phyloP scores from a whole-genome alignment of 2,888 invertebrate species.

The Torymus texanus region DNA sequence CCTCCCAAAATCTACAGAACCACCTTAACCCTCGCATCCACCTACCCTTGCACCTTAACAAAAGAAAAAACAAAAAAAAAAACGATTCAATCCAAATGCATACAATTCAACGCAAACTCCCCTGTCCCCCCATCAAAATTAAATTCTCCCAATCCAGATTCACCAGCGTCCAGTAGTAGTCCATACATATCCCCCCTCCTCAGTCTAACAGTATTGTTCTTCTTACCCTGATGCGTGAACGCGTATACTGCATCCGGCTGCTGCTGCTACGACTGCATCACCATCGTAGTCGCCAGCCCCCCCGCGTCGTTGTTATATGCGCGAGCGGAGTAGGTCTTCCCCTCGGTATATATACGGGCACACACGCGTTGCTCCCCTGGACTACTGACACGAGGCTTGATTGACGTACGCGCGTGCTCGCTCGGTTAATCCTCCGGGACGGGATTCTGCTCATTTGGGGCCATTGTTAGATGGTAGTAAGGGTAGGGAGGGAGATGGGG shows the following conservation, averaged over 20 bases:
- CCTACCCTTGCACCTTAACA: too few species aligned
- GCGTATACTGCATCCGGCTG: slow-evolving; percentile 1
- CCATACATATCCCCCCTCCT: too few species aligned
- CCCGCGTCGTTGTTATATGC: too few species aligned
- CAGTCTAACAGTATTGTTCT: too few species aligned
- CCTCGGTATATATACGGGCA: background rate
- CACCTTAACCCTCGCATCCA: too few species aligned
- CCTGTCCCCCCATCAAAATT: too few species aligned
- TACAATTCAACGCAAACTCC: too few species aligned
- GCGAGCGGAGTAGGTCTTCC: background rate
- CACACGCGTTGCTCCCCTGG: background rate
- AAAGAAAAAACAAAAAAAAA: too few species aligned
- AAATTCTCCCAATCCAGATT: slow-evolving; percentile 9
- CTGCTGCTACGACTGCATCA: background rate
- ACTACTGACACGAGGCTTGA: slow-evolving; percentile 31
- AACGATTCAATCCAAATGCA: too few species aligned
- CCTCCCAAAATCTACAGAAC: too few species aligned
- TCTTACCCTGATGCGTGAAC: background rate
- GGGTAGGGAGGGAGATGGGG: background rate
- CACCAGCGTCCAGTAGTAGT: too few species aligned
- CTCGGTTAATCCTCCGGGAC: slow-evolving; percentile 45
- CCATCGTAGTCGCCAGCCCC: too few species aligned
- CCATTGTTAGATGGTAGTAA: slow-evolving; percentile 33
- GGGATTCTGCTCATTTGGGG: slow-evolving; percentile 47
- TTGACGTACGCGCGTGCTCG: slow-evolving; percentile 34